phyloP scores from a whole-genome alignment of 2,888 invertebrate species.

The Hemaris fuciformis region DNA sequence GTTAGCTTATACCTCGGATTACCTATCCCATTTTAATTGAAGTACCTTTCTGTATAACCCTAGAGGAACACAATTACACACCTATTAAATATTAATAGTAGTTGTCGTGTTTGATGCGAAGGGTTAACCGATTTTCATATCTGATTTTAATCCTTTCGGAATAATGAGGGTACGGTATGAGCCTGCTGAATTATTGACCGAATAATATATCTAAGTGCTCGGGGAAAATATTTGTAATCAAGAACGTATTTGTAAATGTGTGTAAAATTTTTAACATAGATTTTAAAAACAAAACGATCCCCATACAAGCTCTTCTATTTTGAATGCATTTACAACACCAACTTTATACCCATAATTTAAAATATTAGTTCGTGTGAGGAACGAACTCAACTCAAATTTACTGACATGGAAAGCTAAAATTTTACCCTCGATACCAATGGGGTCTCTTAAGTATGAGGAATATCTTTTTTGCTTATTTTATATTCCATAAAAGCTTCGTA shows the following conservation, averaged over 20 bases:
- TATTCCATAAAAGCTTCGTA: too few relatives aligned
- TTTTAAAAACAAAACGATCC: too few relatives aligned
- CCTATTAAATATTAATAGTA: conserved; percentile 57
- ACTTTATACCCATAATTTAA: too few relatives aligned
- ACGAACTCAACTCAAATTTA: too few relatives aligned
- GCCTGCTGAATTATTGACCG: conserved; percentile 19
- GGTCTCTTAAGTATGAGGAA: too few relatives aligned
- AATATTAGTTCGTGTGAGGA: too few relatives aligned
- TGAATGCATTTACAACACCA: too few relatives aligned
- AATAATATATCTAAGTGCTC: neutral
- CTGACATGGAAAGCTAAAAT: too few relatives aligned
- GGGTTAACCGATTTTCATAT: conserved; percentile 45
- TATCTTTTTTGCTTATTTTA: too few relatives aligned
- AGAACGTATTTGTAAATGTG: neutral
- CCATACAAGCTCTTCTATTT: too few relatives aligned
- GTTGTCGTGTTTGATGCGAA: conserved; percentile 41
- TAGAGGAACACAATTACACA: conserved; percentile 49
- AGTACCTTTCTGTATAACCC: conserved; percentile 37
- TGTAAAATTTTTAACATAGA: too few relatives aligned
- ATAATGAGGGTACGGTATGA: neutral
- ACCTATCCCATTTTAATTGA: conserved; percentile 45
- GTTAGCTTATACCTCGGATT: conserved; percentile 40
- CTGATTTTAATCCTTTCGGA: conserved; percentile 35
- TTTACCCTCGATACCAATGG: too few relatives aligned
- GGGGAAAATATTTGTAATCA: neutral